phyloP scores from a whole-genome alignment of 92 coral and sea anemone genomes.

The Zoanthus sansibaricus region DNA sequence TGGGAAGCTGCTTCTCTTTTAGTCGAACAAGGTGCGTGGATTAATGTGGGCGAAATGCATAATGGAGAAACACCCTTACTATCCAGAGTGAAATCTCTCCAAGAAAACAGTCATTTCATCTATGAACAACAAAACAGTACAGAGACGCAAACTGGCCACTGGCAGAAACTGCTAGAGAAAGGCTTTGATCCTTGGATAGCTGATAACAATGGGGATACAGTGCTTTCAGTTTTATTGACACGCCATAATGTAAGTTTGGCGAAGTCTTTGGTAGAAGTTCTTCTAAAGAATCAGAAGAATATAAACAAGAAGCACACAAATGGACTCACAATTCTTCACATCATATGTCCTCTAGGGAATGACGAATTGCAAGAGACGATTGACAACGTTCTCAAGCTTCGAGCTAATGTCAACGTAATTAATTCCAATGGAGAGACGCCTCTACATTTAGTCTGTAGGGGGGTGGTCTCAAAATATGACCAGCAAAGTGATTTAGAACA shows the following conservation, averaged over 20 bases:
- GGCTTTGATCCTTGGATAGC: slow-evolving; percentile 40
- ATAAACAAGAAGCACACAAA: slow-evolving; percentile 44
- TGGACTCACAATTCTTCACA: slow-evolving; percentile 42
- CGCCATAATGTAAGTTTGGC: neutral
- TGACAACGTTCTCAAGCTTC: slow-evolving; percentile 25
- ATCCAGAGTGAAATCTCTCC: slow-evolving; percentile 32
- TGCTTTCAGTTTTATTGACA: slow-evolving; percentile 22
- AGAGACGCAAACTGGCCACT: slow-evolving; percentile 19
- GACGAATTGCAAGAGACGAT: slow-evolving; percentile 39
- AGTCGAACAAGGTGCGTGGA: slow-evolving; percentile 25
- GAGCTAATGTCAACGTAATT: slow-evolving; percentile 26
- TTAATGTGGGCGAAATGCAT: slow-evolving; percentile 22
- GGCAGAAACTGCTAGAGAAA: slow-evolving; percentile 30
- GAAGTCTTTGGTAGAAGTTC: neutral
- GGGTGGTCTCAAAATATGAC: neutral
- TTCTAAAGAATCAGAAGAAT: neutral
- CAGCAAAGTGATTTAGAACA: neutral
- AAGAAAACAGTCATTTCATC: neutral
- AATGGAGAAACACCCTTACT: slow-evolving; percentile 23
- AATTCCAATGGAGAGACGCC: slow-evolving; percentile 1
- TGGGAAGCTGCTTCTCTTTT: slow-evolving; percentile 33
- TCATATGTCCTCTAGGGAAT: slow-evolving; percentile 23
- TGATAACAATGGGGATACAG: slow-evolving; percentile 4
- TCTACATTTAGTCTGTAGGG: slow-evolving; percentile 35
- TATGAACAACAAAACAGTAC: slow-evolving; percentile 2